These are phyloP conservation scores for Acrocephalus arundinaceus DNA, from an alignment of 2,113 vertebrate species.

Conservation along the genomic window DNA sequence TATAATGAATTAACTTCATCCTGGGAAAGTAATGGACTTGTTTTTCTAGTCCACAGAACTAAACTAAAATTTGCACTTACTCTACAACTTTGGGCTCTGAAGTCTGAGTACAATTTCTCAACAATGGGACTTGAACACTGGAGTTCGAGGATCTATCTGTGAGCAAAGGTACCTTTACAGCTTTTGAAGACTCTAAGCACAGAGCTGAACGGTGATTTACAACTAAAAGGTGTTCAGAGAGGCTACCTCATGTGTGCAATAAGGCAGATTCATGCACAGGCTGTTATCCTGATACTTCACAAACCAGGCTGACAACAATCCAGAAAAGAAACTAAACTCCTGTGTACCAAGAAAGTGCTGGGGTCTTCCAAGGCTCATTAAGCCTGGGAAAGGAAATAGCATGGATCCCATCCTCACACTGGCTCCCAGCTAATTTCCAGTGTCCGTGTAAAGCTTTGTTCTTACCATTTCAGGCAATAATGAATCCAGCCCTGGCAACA, in stretches of 20 bases:
- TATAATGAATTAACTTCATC: not conserved
- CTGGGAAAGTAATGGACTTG: not conserved
- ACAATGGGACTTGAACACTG: not conserved
- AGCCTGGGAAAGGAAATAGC: not conserved
- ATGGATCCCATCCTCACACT: not conserved
- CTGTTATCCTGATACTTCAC: not conserved
- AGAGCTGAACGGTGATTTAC: not conserved
- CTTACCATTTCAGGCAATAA: slow-evolving; percentile 14
- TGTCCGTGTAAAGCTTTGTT: slow-evolving; percentile 21
- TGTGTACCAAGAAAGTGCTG: not conserved
- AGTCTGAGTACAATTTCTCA: not conserved
- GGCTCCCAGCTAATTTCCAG: not conserved
- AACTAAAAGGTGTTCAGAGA: not conserved
- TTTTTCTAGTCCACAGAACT: not conserved
- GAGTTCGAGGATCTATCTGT: not conserved
- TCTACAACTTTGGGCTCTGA: not conserved
- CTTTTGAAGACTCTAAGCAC: not conserved
- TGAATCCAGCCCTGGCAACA: not conserved
- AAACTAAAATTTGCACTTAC: not conserved
- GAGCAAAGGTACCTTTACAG: not conserved
- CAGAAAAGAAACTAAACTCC: not conserved
- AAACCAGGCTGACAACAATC: not conserved
- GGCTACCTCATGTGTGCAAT: not conserved
- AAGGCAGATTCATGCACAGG: fast-evolving
- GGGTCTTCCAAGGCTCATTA: not conserved